A percentile compares a stretch with the other conserved stretches of the same genome.
phyloP scores from a whole-genome alignment of 2,113 vertebrate species.

The Dascyllus trimaculatus region DNA sequence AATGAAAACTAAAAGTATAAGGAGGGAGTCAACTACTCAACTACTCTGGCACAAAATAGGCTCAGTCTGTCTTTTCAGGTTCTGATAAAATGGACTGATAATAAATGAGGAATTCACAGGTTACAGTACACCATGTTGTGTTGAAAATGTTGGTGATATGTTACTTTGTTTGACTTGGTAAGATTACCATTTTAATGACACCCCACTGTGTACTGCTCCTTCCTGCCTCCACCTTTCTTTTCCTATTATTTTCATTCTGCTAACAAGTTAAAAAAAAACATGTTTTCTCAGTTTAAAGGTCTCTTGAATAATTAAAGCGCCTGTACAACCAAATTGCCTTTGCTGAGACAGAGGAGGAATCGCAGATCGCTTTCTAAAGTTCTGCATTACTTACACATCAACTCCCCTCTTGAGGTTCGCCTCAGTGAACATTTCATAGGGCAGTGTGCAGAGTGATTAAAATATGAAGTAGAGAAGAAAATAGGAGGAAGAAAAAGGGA shows the following conservation, averaged over 20 bases:
- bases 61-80: too few species aligned
- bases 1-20: too few species aligned
- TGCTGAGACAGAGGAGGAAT: background rate
- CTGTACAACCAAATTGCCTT: background rate
- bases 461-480: conserved; percentile 23
- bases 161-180: background rate
- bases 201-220: background rate
- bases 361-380: background rate
- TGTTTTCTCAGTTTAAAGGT: conserved; percentile 3
- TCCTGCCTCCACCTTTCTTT: background rate
- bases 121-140: too few species aligned
- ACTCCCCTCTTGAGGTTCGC: conserved; percentile 16
- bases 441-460: conserved; percentile 40
- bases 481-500: background rate
- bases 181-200: background rate
- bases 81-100: too few species aligned
- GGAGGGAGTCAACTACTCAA: too few species aligned
- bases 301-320: conserved; percentile 42
- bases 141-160: background rate
- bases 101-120: too few species aligned
- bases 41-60: too few species aligned
- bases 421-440: conserved; percentile 23
- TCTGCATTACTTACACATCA: conserved; percentile 35
- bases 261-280: conserved; percentile 1
- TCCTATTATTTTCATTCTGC: background rate